Evolutionary conservation across 2,888 invertebrate species (phyloP), one percentile per base, ranked within the genome.

Genomic region (Anthrax anthrax): DNA sequence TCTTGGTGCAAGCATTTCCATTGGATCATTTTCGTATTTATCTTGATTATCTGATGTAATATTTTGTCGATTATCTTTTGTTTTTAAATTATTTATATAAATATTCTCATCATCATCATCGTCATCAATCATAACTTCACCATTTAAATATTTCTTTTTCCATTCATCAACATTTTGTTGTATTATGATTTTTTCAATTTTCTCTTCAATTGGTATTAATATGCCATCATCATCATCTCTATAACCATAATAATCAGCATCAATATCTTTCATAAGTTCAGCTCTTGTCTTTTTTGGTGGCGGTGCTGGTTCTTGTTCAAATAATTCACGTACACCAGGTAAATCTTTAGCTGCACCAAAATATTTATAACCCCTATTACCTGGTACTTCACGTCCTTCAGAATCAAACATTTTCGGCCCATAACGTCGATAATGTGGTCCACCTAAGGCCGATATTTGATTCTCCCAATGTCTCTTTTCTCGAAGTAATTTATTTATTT

Each of bases 191-290:
- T 78, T 80, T 71, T 95, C 92, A 32, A 80, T 80, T 50, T 78
- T 78, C 54, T 77, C 73, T 67, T 98, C 98, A 4, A 92, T 63
- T 0, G 96, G 96, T 51, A 89, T 72, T 39, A 98, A 71, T 44
- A 96, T 78, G 0, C 97, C 97, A 65, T 99, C 98, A 60, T 99
- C 98, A 58, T 98, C 98, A 67, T 98, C 98, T 58, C 95, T 72
- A 67, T 95, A 97, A 0, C 98, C 98, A 69, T 98, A 99, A 71
- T 98, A 98, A 69, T 95, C 94, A 0, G 97, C 96, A 70, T 98
- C 97, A 37, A 99, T 90, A 61, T 96, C 88, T 56, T 91, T 85
- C 95, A 97, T 96, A 43, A 99, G 73, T 64, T 99, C 97, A 0
- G 89, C 92, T 44, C 97, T 78, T 0, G 94, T 92, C 69, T 92